Conservation (phyloP, 1,140 invertebrate species). For the Diorhabda sublineata region DNA sequence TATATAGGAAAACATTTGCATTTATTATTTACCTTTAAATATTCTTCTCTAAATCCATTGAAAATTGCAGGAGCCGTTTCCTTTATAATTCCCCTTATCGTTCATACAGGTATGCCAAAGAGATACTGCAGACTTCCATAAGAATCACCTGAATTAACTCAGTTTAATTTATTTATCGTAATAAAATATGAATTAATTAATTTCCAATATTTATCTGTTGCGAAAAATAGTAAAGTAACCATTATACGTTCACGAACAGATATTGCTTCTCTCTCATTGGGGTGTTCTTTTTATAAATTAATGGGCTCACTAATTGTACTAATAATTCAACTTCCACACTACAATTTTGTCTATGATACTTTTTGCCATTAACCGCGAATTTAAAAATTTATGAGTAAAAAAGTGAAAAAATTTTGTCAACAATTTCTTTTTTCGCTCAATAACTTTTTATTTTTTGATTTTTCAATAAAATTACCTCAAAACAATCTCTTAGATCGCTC, state of each 20-base stretch:
- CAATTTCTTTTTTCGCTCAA: no score
- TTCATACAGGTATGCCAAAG: slow-evolving; percentile 13
- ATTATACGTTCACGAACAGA: not conserved
- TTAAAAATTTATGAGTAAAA: no score
- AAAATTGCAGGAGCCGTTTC: not conserved
- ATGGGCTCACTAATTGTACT: no score
- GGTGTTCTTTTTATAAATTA: no score
- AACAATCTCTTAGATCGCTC: no score
- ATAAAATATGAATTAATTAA: not conserved
- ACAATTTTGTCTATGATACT: no score
- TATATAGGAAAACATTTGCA: not conserved
- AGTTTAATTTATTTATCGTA: not conserved
- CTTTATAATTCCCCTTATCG: slow-evolving; percentile 13
- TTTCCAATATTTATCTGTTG: not conserved
- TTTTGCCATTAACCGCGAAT: no score
- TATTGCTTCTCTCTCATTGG: not conserved
- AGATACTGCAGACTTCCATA: slow-evolving; percentile 16
- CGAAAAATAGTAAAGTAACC: not conserved
- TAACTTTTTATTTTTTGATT: no score
- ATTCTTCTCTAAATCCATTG: not conserved
- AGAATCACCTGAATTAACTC: slow-evolving; percentile 11
- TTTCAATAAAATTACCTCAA: no score
- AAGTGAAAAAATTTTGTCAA: no score
- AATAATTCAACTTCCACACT: no score
- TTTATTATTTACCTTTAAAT: slow-evolving; percentile 2